Base-by-base conservation (phyloP, 1,140 invertebrate genomes). In the Drosophila santomea region DNA sequence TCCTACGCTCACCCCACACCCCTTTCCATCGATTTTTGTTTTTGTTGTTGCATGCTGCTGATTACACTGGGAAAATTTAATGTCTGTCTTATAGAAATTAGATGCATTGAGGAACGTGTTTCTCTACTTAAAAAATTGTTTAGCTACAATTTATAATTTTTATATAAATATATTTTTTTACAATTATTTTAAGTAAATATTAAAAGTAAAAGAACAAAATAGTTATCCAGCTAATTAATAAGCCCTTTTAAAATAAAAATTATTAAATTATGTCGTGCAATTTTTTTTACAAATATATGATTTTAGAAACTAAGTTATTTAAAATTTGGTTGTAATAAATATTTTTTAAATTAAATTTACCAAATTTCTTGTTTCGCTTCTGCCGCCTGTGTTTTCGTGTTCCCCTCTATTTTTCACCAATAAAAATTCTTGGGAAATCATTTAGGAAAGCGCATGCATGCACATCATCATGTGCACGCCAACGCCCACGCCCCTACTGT, bases 361-460 rank as follows among this genome's bases (percentile, higher is more conserved):
- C 2, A 3, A 7, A 8, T 15, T 41, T 41, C 6, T 25, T 35
- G 28, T 58, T 28, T 12, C 25, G 45, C 23, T 76, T 20, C 41
- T 28, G 57, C 25, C 63, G 54, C 17, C 12, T 38, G 51, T 61
- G 52, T 45, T 79, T 72, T 74, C 59, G 77, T 55, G 75, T 72
- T 68, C 59, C 39, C 52, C 83, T 61, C 14, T 32, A 32, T 32
- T 72, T 82, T 86, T 79, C 78, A 61, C 75, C 83, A 88, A 86
- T 86, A 88, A 86, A 86, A 86, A 86, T 86, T 86, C 83, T 76
- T 86, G 82, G 60, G 83, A 86, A 86, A 86, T 86, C 83, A 86
- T 86, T 86, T 86, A 88, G 83, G 82, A 86, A 82, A 88, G 88
- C 83, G 75, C 82, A 86, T 86, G 83, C 83, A 86, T 88, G 83